A percentile compares a stretch with the other conserved stretches of the same genome.
These are phyloP conservation scores for Laothoe populi DNA, from an alignment of 2,888 invertebrate genomes.

Conservation along the genomic window DNA sequence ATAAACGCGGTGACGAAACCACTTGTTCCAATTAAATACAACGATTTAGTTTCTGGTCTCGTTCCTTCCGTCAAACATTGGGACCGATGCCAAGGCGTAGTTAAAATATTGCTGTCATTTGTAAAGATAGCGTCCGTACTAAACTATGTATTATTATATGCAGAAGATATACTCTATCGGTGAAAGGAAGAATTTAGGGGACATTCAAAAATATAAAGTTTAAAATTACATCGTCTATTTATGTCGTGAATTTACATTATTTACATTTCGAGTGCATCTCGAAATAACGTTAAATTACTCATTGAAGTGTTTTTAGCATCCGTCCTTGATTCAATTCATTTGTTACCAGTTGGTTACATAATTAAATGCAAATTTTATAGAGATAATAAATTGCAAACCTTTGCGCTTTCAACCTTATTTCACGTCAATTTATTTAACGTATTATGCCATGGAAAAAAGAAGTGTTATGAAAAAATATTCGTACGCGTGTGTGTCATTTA, in stretches of 20 bases:
- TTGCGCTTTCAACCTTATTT: background rate
- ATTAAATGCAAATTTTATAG: background rate
- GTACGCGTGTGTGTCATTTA: slow-evolving; percentile 50
- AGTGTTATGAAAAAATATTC: slow-evolving; percentile 38
- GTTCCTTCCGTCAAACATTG: slow-evolving; percentile 65
- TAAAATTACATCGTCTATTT: slow-evolving; percentile 28
- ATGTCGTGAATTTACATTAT: slow-evolving; percentile 14
- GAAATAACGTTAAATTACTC: background rate
- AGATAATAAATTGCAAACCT: background rate
- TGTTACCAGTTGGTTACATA: slow-evolving; percentile 8
- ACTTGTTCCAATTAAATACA: slow-evolving; percentile 55
- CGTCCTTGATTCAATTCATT: background rate
- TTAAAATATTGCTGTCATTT: slow-evolving; percentile 61
- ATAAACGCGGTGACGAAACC: slow-evolving; percentile 42
- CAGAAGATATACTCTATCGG: slow-evolving; percentile 44
- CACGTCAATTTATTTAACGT: background rate
- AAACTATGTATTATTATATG: slow-evolving; percentile 51
- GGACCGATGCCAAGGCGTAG: slow-evolving; percentile 65
- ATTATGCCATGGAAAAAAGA: slow-evolving; percentile 2
- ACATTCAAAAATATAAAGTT: slow-evolving; percentile 48
- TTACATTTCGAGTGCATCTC: slow-evolving; percentile 8
- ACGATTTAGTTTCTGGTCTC: slow-evolving; percentile 50
- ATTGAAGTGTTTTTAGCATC: background rate
- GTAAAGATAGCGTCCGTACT: slow-evolving; percentile 48
- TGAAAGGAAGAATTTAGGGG: slow-evolving; percentile 49